These are phyloP conservation scores for Temnothorax ravouxi DNA, from an alignment of 2,888 invertebrate genomes.

Conservation along the genomic window DNA sequence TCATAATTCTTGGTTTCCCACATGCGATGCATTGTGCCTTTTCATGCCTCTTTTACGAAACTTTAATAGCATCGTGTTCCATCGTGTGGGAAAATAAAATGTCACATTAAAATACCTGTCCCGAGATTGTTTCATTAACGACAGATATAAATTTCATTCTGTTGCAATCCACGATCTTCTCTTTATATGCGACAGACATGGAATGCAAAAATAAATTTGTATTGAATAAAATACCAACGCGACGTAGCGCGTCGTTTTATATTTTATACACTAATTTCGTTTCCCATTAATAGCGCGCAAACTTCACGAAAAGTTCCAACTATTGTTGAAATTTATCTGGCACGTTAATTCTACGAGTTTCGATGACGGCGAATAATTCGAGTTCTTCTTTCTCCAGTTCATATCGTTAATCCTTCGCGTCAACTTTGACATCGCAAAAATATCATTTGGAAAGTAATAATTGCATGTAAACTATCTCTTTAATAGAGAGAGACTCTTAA, in stretches of 20 bases:
- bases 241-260: background rate
- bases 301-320: constrained; percentile 14
- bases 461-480: background rate
- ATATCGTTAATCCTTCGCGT: background rate
- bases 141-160: background rate
- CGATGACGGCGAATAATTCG: background rate
- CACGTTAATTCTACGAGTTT: constrained; percentile 17
- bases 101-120: background rate
- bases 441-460: background rate
- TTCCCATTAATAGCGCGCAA: constrained; percentile 15
- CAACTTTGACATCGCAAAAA: background rate
- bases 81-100: constrained; percentile 3
- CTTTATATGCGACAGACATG: background rate
- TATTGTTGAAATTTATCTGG: constrained; percentile 14
- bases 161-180: background rate
- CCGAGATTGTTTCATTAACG: constrained; percentile 18
- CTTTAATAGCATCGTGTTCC: background rate
- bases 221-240: constrained; percentile 25
- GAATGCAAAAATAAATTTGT: constrained; percentile 6
- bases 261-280: constrained; percentile 31
- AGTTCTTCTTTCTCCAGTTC: background rate
- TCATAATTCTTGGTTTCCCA: constrained; percentile 1
- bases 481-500: background rate
- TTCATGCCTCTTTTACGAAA: background rate
- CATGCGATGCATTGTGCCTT: constrained; percentile 1